Evolutionary conservation across 1,140 invertebrate species (phyloP).

Genomic region (Paraescarpia echinospica): DNA sequence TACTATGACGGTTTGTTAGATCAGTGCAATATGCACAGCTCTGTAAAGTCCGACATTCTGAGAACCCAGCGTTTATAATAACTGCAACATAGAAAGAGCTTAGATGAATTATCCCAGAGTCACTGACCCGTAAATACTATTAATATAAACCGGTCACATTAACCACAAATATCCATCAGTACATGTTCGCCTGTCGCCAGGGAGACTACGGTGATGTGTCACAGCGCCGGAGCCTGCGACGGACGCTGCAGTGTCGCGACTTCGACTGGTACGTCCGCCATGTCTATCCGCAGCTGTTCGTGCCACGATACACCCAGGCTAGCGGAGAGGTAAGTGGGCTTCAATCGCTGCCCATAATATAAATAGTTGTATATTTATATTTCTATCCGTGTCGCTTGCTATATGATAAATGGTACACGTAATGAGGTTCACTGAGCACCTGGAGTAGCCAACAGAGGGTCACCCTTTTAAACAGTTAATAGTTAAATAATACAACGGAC

Average conservation of each 20-base stretch:
- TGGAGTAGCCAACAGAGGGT: too few species aligned
- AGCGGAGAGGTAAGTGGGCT: conserved; percentile 50
- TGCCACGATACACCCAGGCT: conserved; percentile 64
- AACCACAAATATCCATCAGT: background rate
- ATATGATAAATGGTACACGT: background rate
- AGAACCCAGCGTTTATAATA: too few species aligned
- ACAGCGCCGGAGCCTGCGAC: conserved; percentile 71
- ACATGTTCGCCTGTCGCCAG: conserved; percentile 9
- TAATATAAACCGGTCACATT: too few species aligned
- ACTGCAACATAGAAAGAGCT: too few species aligned
- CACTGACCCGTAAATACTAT: too few species aligned
- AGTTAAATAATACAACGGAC: too few species aligned
- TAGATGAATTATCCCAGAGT: too few species aligned
- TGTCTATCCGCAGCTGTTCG: conserved; percentile 85
- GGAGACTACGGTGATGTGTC: conserved; percentile 61
- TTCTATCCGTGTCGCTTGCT: background rate
- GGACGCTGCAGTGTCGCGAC: conserved; percentile 83
- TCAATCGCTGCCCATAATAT: background rate
- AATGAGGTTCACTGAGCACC: background rate
- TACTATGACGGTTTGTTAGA: too few species aligned
- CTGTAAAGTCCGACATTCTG: too few species aligned
- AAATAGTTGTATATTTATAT: background rate
- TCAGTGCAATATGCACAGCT: too few species aligned
- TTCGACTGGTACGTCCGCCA: conserved; percentile 96
- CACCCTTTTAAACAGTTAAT: too few species aligned